Base-by-base conservation (phyloP, 2,888 invertebrate genomes). In the Adineta ricciae region DNA sequence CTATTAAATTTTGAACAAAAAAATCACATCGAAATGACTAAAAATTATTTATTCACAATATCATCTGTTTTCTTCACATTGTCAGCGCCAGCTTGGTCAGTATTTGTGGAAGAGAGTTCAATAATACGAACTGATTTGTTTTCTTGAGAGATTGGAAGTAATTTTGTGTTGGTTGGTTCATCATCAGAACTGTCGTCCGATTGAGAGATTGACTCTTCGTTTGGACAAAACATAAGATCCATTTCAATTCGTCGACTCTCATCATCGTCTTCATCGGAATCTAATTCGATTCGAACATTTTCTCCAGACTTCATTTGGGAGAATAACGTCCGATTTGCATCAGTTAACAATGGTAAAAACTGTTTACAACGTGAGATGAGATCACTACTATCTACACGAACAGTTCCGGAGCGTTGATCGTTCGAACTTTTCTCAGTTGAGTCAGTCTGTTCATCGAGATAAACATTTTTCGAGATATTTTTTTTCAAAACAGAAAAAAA, bases 191-290 rank as follows among this genome's bases (percentile, higher is more conserved):
- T 64, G 16, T 64, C 14, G 7, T 64, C 32, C 1, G 64, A 64
- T 16, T 64, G 32, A 0, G 32, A 32, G 32, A 32, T 32, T 64
- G 64, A 2, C 27, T 78, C 78, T 14, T 9, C 41, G 19, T 41
- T 41, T 41, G 78, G 78, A 78, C 78, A 78, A 78, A 78, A 78
- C 78, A 78, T 78, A 24, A 78, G 16, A 78, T 78, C n/a, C 78
- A 78, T 78, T 78, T 78, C 78, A n/a, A 78, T 78, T 14, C 7
- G 1, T 38, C 7, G 7, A n/a, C 14, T 9, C 24, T 78, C n/a
- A 41, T 78, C 46, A 46, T 78, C n/a, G 24, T 78, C 78, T 41
- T 78, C 11, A 41, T 78, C 78, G 16, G 64, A 64, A 41, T 78
- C 78, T 41, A 78, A 78, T 78, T 78, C 78, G 24, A 78, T 78